These are phyloP conservation scores for Galeopterus variegatus DNA, from an alignment of 2,113 vertebrate genomes.

Conservation along the genomic window DNA sequence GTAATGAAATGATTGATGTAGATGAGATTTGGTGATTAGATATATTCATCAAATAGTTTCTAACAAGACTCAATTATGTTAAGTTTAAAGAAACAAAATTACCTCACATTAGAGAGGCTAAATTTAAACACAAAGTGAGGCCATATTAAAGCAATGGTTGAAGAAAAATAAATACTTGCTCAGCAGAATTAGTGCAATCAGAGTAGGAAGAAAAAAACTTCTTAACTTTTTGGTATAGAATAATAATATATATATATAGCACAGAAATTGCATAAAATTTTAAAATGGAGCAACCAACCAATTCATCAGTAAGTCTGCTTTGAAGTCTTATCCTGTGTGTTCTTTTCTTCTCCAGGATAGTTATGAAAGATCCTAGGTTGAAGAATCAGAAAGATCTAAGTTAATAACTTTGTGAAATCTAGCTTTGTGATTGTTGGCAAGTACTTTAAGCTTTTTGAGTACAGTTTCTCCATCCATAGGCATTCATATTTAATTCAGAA, in stretches of 20 bases:
- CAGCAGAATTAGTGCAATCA: neutral
- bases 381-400: neutral
- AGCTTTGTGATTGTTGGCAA: neutral
- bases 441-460: neutral
- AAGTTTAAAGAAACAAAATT: constrained; percentile 32
- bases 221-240: neutral
- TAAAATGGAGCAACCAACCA: neutral
- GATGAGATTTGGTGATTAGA: neutral
- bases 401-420: neutral
- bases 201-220: neutral
- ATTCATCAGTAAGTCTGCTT: neutral
- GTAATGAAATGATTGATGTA: neutral
- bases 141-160: neutral
- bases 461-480: neutral
- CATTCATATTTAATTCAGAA: neutral
- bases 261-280: neutral
- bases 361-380: neutral
- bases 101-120: neutral
- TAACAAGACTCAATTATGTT: neutral
- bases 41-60: neutral
- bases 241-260: neutral
- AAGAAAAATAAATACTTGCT: neutral
- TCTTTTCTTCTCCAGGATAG: neutral
- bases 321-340: neutral
- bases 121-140: neutral